phyloP scores from a whole-genome alignment of 2,888 invertebrate species.

The Xestia ashworthii region DNA sequence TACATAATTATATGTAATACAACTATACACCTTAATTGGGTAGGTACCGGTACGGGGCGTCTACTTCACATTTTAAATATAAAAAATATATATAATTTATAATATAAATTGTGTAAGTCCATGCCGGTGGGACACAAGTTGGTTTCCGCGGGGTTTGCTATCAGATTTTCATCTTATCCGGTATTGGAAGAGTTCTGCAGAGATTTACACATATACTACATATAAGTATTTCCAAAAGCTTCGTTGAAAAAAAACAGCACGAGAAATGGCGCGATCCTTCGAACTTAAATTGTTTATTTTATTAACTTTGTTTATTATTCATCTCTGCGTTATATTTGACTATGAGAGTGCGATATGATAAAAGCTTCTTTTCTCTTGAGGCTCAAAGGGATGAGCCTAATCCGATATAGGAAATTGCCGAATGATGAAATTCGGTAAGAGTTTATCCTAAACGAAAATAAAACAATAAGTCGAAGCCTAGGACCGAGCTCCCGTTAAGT shows the following conservation, averaged over 20 bases:
- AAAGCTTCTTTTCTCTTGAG: slow-evolving; percentile 1
- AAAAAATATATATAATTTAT: not conserved
- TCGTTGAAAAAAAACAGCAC: slow-evolving; percentile 21
- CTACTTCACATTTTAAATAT: not conserved
- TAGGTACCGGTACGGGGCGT: not conserved
- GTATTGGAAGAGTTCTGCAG: slow-evolving; percentile 14
- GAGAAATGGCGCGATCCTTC: not conserved
- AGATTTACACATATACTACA: not conserved
- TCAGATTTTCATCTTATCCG: slow-evolving; percentile 29
- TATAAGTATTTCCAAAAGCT: slow-evolving; percentile 15
- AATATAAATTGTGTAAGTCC: not conserved
- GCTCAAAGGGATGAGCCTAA: not conserved
- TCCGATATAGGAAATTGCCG: slow-evolving; percentile 1
- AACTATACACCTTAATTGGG: not conserved
- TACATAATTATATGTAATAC: not conserved
- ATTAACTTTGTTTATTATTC: slow-evolving; percentile 27
- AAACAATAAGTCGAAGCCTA: not conserved
- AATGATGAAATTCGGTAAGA: not conserved
- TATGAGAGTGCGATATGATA: not conserved
- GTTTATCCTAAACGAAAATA: not conserved
- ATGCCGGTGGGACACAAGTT: slow-evolving; percentile 21
- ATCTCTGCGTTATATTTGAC: slow-evolving; percentile 1
- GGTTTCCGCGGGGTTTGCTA: slow-evolving; percentile 4
- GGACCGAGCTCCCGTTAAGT: not conserved
- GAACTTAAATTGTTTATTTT: slow-evolving; percentile 30